Evolutionary conservation across 2,113 vertebrate genomes (phyloP), one percentile per base, ranked within the genome.

Genomic region (Gavia stellata): DNA sequence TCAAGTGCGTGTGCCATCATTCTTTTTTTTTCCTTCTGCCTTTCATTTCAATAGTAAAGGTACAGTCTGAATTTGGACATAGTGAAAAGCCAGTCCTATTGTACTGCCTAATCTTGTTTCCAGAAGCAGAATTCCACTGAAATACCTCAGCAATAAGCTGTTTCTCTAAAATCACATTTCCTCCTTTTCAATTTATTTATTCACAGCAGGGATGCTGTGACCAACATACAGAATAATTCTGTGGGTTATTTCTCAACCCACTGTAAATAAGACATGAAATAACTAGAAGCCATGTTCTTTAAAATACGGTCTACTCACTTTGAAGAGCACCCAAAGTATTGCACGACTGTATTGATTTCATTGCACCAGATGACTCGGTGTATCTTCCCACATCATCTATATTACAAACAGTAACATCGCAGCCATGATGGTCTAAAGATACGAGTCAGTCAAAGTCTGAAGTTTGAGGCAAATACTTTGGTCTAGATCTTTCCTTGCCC

Each of bases 1-100:
- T 38, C 5, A 50, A 81, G 23, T 0, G 2, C 4, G 1, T 16
- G 4, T 61, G 23, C 3, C 38, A 10, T 65, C 6, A 56, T 52
- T 62, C 42, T 58, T 12, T 53, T 20, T 53, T 65, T 18, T 6
- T 3, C 9, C 9, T 66, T 81, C 29, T 74, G 5, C 20, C 78
- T 92, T 84, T 58, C 23, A 9, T 66, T 88, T 86, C 26, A 45
- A 1, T n/a, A 25, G 4, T 28, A 40, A n/a, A 28, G 10, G 14
- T 62, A 29, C 6, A 0, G 1, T 29, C 34, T 83, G 29, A 58
- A 55, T 62, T 70, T 58, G 23, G 55, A 55, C 28, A 36, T 9
- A 47, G 29, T 31, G 28, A 70, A 88, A 80, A 70, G 3, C 2
- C 21, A 38, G 14, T 40, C 9, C 16, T 58, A 6, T 50, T 72